Percentiles rank a stretch among this genome's conserved stretches.
Conservation (phyloP, 2,113 vertebrate species). For the Crotophaga sulcirostris region DNA sequence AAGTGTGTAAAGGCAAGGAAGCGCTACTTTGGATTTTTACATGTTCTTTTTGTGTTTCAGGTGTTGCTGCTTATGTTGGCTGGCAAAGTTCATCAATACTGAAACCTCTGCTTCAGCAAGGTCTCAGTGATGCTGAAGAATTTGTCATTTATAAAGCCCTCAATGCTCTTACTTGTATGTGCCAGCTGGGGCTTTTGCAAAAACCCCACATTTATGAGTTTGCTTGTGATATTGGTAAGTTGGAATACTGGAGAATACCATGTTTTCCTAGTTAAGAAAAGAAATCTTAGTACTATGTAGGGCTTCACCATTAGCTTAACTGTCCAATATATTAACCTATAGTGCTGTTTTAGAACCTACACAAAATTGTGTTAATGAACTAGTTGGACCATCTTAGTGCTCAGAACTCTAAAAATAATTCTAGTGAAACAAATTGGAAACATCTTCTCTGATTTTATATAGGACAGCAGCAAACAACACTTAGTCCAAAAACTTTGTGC, state of each 20-base stretch:
- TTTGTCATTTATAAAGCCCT: constrained; percentile 98
- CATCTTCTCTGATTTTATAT: not conserved
- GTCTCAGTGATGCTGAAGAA: constrained; percentile 95
- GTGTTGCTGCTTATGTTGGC: constrained; percentile 96
- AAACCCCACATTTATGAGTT: constrained; percentile 98
- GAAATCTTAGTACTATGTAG: not conserved
- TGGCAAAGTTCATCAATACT: constrained; percentile 98
- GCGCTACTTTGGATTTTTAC: not conserved
- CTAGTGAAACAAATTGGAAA: not conserved
- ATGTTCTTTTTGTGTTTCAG: constrained; percentile 64
- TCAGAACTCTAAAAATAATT: not conserved
- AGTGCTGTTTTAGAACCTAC: not conserved
- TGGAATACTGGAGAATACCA: not conserved
- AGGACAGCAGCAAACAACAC: not conserved
- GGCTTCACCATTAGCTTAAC: not conserved
- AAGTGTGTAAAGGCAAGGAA: not conserved
- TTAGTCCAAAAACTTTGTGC: not conserved
- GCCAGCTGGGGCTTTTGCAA: constrained; percentile 93
- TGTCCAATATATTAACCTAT: not conserved
- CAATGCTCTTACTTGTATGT: constrained; percentile 95
- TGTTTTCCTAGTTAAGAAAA: not conserved
- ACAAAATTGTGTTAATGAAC: not conserved
- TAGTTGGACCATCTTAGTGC: not conserved
- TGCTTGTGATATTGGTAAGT: constrained; percentile 92
- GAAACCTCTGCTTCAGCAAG: constrained; percentile 96